Conservation (phyloP, 2,797 vertebrate species). For the Ptychadena robeensis region DNA sequence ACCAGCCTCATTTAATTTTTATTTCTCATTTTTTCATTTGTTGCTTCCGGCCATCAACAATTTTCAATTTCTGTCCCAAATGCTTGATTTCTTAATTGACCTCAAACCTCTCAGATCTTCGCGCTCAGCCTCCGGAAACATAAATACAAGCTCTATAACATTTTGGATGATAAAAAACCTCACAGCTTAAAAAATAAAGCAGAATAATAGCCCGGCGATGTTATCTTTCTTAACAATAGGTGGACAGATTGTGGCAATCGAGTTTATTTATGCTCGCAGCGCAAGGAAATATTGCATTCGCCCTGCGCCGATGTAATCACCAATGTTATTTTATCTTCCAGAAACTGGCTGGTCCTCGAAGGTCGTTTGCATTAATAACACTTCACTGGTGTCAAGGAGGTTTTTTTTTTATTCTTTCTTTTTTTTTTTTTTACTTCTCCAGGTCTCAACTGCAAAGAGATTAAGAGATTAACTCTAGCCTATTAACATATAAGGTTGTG, state of each 20-base stretch:
- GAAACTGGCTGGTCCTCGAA: constrained; percentile 35
- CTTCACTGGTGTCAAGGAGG: constrained; percentile 28
- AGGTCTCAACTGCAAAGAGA: constrained; percentile 43
- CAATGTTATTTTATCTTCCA: constrained; percentile 24
- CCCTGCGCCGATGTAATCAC: constrained; percentile 29
- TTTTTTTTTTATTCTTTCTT: constrained; percentile 3
- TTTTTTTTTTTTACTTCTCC: background rate
- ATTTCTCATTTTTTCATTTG: background rate
- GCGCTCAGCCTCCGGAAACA: background rate
- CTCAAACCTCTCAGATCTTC: background rate
- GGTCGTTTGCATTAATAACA: constrained; percentile 59
- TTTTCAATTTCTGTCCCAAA: background rate
- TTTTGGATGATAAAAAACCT: constrained; percentile 3
- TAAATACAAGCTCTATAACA: background rate
- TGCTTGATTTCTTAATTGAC: background rate
- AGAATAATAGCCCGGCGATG: constrained; percentile 3
- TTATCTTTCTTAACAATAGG: constrained; percentile 26
- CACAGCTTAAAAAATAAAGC: constrained; percentile 16
- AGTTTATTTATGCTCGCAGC: constrained; percentile 45
- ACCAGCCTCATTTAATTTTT: background rate
- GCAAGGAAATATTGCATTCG: constrained; percentile 17
- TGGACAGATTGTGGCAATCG: constrained; percentile 40
- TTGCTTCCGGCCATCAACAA: background rate
- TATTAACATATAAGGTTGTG: constrained; percentile 47
- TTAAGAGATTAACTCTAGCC: constrained; percentile 47